Evolutionary conservation across 2,888 invertebrate genomes (phyloP).

Genomic region (Linnaemya tessellans): DNA sequence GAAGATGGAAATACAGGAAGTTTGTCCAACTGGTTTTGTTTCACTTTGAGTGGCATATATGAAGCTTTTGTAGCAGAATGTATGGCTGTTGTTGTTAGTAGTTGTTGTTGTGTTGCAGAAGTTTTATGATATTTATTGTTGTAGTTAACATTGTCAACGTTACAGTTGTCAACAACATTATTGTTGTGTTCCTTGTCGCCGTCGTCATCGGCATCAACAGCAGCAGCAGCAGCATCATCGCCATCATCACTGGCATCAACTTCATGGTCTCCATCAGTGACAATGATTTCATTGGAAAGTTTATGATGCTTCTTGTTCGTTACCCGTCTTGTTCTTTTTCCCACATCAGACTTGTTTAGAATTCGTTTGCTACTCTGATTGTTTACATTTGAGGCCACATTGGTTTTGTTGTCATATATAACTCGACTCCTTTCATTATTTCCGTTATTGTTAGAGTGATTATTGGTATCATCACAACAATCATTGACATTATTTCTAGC

Average conservation of each 20-base stretch:
- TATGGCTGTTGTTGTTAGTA: conserved; percentile 71
- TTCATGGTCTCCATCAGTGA: conserved; percentile 59
- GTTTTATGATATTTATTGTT: conserved; percentile 68
- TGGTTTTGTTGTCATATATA: conserved; percentile 85
- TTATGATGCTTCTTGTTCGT: conserved; percentile 63
- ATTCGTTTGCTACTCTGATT: conserved; percentile 61
- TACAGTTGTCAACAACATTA: conserved; percentile 69
- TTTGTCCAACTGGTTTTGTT: conserved; percentile 74
- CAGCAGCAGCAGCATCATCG: conserved; percentile 39
- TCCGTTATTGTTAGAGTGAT: conserved; percentile 73
- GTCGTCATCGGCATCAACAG: conserved; percentile 42
- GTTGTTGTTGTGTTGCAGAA: conserved; percentile 65
- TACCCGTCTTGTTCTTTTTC: conserved; percentile 57
- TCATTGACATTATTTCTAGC: conserved; percentile 67
- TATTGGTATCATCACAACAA: conserved; percentile 71
- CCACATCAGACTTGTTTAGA: conserved; percentile 79
- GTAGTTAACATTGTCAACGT: conserved; percentile 71
- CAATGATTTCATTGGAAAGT: conserved; percentile 67
- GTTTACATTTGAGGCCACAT: conserved; percentile 84
- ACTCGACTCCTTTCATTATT: conserved; percentile 54
- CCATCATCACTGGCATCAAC: conserved; percentile 35
- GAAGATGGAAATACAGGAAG: conserved; percentile 14
- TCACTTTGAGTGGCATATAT: conserved; percentile 74
- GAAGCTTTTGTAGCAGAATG: conserved; percentile 73
- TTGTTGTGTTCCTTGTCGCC: conserved; percentile 61